phyloP scores from a whole-genome alignment of 2,113 vertebrate species.

The Stegostoma tigrinum region DNA sequence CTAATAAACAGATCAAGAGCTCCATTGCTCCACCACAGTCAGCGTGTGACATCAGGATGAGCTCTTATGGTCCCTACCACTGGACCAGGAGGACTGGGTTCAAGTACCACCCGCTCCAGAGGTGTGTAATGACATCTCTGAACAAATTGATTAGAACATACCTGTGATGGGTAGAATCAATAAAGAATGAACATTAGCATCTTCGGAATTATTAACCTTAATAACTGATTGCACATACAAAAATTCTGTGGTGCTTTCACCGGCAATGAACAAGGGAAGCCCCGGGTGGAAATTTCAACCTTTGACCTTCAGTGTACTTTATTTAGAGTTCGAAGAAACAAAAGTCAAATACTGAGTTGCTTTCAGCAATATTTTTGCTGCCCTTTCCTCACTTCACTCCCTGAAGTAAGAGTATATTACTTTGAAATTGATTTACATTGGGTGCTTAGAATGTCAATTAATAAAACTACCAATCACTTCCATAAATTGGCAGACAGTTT shows the following conservation, averaged over 20 bases:
- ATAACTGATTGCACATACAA: neutral
- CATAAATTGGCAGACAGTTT: neutral
- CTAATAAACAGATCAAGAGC: too few relatives aligned
- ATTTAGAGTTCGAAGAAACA: neutral
- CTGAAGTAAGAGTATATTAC: neutral
- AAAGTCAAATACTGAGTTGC: neutral
- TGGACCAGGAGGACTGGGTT: too few relatives aligned
- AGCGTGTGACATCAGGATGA: too few relatives aligned
- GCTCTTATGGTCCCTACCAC: too few relatives aligned
- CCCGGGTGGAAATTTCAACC: neutral
- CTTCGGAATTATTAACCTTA: too few relatives aligned
- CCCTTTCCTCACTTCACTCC: neutral
- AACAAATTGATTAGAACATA: too few relatives aligned
- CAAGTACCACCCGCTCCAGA: too few relatives aligned
- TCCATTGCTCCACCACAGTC: too few relatives aligned
- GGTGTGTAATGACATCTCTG: too few relatives aligned
- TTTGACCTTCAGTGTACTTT: neutral
- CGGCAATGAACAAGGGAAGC: neutral
- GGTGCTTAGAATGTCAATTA: neutral
- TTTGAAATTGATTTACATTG: neutral
- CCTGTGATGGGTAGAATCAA: too few relatives aligned
- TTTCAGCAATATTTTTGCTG: neutral
- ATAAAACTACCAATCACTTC: neutral
- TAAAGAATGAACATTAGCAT: too few relatives aligned
- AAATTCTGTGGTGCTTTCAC: neutral